A percentile compares a stretch with the other conserved stretches of the same genome.
Evolutionary conservation across 2,888 invertebrate species (phyloP).

Genomic region (Seladonia tumulorum): DNA sequence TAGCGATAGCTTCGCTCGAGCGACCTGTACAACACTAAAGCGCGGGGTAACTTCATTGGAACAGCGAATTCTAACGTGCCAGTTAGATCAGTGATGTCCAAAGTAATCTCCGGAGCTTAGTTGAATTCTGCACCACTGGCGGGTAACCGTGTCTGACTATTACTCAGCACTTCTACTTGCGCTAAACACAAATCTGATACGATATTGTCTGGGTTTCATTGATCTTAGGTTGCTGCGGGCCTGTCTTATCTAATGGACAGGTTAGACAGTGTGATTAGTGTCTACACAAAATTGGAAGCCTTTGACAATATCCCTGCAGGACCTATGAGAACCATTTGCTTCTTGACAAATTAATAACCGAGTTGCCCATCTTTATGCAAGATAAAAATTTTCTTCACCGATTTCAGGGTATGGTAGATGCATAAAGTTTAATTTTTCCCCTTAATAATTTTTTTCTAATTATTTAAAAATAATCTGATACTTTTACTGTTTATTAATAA

Average conservation of each 20-base stretch:
- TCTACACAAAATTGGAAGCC: not conserved
- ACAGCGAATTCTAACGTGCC: not conserved
- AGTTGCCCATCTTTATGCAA: not conserved
- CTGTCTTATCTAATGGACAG: not conserved
- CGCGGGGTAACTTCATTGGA: not conserved
- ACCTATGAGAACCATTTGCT: not conserved
- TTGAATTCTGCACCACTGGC: not conserved
- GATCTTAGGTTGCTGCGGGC: not conserved
- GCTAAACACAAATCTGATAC: not conserved
- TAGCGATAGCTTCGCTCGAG: not conserved
- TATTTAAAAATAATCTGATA: not conserved
- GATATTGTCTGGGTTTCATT: not conserved
- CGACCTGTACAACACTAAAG: not conserved
- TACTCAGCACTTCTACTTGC: not conserved
- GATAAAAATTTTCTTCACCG: not conserved
- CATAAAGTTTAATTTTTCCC: not conserved
- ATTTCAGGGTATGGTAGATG: not conserved
- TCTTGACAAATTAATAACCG: not conserved
- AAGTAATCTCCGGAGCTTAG: constrained; percentile 8
- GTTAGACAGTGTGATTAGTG: not conserved
- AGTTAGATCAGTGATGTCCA: not conserved
- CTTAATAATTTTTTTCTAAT: not conserved
- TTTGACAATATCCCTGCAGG: not conserved
- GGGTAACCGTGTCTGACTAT: not conserved
- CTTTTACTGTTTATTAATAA: not conserved